Percentiles rank a stretch among this genome's conserved stretches.
phyloP scores from a whole-genome alignment of 2,113 vertebrate species.

The Alexandromys fortis region DNA sequence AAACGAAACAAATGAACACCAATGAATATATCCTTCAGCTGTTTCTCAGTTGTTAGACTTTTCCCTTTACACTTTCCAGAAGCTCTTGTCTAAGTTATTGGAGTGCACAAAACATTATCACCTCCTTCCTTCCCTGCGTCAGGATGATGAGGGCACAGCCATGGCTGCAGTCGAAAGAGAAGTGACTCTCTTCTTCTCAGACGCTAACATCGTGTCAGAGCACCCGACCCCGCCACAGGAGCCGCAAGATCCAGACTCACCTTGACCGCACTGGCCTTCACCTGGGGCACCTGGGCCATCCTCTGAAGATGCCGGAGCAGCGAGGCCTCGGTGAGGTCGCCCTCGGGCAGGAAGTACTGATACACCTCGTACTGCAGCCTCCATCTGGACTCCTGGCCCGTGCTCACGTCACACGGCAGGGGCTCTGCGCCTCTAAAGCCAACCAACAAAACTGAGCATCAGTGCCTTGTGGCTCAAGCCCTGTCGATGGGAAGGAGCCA shows the following conservation, averaged over 20 bases:
- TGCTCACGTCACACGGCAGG: conserved; percentile 85
- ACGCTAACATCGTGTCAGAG: background rate
- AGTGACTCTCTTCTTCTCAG: background rate
- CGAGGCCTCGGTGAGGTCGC: conserved; percentile 87
- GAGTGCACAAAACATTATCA: background rate
- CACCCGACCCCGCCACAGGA: background rate
- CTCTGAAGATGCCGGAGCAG: conserved; percentile 88
- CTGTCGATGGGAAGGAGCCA: background rate
- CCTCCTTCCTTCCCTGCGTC: background rate
- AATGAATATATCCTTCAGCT: background rate
- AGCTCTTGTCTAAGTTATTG: background rate
- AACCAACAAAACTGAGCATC: conserved; percentile 31
- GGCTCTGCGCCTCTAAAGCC: conserved; percentile 86
- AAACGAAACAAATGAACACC: background rate
- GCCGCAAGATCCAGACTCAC: conserved; percentile 77
- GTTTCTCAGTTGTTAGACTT: background rate
- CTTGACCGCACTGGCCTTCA: conserved; percentile 85
- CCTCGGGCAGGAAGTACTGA: conserved; percentile 94
- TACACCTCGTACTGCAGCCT: conserved; percentile 94
- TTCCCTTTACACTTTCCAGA: background rate
- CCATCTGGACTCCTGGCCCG: conserved; percentile 83
- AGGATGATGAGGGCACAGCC: background rate
- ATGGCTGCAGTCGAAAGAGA: background rate
- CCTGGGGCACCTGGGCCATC: conserved; percentile 85
- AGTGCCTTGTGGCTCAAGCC: background rate